phyloP scores from a whole-genome alignment of 2,797 vertebrate species.

The Echeneis naucrates region DNA sequence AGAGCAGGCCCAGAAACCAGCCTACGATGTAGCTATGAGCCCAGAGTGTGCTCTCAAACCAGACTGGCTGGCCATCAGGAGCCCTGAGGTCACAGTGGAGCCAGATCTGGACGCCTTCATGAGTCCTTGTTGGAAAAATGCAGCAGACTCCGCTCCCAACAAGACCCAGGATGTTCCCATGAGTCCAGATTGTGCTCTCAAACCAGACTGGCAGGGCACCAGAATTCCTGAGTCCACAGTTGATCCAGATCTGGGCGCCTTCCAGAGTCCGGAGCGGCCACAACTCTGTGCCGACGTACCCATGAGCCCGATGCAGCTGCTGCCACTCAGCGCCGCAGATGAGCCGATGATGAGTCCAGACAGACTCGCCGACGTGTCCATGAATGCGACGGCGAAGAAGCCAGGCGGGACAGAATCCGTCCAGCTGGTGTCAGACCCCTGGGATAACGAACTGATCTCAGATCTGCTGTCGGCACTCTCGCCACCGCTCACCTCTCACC shows the following conservation, averaged over 20 bases:
- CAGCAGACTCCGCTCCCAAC: accelerated
- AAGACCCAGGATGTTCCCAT: background rate
- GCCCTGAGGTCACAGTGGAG: conserved; percentile 2
- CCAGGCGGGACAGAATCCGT: accelerated
- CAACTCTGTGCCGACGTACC: conserved; percentile 21
- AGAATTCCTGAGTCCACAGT: too few relatives aligned
- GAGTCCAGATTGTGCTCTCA: too few relatives aligned
- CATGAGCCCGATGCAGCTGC: conserved; percentile 42
- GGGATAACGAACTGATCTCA: conserved; percentile 86
- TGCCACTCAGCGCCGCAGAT: background rate
- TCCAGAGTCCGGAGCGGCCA: conserved; percentile 58
- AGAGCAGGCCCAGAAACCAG: background rate
- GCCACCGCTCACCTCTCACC: conserved; percentile 82
- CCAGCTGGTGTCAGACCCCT: conserved; percentile 86
- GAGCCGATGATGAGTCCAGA: conserved; percentile 68
- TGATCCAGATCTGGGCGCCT: background rate
- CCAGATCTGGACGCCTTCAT: conserved; percentile 66
- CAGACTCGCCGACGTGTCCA: conserved; percentile 21
- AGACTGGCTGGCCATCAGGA: conserved; percentile 48
- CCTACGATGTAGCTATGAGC: conserved; percentile 61
- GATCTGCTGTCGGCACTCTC: conserved; percentile 83
- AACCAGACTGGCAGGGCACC: too few relatives aligned
- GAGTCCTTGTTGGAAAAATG: conserved; percentile 41
- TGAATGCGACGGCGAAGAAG: conserved; percentile 7
- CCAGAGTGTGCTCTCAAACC: conserved; percentile 29